Percentiles rank a stretch among this genome's conserved stretches.
phyloP scores from a whole-genome alignment of 2,797 vertebrate genomes.

The Tarsius wallacei region DNA sequence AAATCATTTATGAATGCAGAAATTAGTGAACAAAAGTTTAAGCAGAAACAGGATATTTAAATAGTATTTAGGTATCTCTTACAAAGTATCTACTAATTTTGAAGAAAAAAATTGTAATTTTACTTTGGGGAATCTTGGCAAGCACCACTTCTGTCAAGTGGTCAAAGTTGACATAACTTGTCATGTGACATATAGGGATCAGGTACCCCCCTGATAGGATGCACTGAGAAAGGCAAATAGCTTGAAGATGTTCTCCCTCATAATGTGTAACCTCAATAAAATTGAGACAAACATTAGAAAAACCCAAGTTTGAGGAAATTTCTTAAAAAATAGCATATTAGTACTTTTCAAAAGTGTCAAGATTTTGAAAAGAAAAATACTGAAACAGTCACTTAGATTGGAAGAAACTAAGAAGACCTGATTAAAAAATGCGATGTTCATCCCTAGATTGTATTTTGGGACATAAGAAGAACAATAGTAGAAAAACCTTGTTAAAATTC shows the following conservation, averaged over 20 bases:
- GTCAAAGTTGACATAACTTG: not conserved
- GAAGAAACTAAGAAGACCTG: not conserved
- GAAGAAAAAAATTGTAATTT: not conserved
- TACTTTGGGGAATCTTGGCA: not conserved
- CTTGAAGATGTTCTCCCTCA: not conserved
- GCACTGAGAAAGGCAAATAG: not conserved
- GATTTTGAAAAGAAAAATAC: not conserved
- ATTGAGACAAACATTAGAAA: not conserved
- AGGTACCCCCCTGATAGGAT: not conserved
- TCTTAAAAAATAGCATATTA: not conserved
- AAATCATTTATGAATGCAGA: not conserved
- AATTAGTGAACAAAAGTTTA: not conserved
- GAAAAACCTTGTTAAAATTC: not conserved
- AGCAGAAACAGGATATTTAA: not conserved
- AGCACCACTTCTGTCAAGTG: not conserved
- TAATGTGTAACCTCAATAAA: not conserved
- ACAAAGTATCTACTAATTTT: not conserved
- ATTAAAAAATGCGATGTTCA: not conserved
- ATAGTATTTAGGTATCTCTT: not conserved
- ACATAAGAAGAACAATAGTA: not conserved
- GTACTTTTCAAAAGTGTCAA: not conserved
- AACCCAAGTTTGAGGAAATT: not conserved
- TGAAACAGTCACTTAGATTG: not conserved
- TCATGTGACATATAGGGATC: not conserved
- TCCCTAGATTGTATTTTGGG: not conserved